Conservation (phyloP, 2,113 vertebrate species). For the Cyrtonyx montezumae region DNA sequence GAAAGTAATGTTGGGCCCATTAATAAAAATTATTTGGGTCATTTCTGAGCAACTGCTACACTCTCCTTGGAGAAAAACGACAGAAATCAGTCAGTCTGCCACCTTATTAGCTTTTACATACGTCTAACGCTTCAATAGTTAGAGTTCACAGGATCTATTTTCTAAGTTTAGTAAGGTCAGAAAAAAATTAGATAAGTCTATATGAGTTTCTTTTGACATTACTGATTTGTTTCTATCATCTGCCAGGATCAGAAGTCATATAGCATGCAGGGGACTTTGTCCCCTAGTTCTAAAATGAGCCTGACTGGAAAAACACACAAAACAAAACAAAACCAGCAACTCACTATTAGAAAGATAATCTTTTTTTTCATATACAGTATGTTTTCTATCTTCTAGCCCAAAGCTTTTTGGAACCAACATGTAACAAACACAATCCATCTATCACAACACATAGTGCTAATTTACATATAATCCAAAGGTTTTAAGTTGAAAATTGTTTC, state of each 20-base stretch:
- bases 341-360: background rate
- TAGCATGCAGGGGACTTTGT: background rate
- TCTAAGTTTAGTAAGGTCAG: background rate
- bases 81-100: background rate
- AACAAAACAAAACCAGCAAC: background rate
- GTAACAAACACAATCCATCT: background rate
- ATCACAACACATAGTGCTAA: background rate
- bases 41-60: conserved; percentile 65
- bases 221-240: background rate
- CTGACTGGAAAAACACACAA: rapidly evolving
- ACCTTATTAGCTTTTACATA: conserved; percentile 10
- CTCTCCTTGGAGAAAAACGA: conserved; percentile 40
- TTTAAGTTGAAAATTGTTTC: background rate
- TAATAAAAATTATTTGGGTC: conserved; percentile 75
- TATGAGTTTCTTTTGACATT: background rate
- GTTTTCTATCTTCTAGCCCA: background rate
- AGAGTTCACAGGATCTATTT: conserved; percentile 16
- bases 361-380: background rate
- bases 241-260: background rate
- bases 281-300: background rate
- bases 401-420: background rate
- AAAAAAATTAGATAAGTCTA: background rate
- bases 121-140: background rate
- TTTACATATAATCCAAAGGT: background rate
- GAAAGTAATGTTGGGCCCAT: conserved; percentile 66